Conservation (phyloP, 2,113 vertebrate genomes). For the Tringa solitaria region DNA sequence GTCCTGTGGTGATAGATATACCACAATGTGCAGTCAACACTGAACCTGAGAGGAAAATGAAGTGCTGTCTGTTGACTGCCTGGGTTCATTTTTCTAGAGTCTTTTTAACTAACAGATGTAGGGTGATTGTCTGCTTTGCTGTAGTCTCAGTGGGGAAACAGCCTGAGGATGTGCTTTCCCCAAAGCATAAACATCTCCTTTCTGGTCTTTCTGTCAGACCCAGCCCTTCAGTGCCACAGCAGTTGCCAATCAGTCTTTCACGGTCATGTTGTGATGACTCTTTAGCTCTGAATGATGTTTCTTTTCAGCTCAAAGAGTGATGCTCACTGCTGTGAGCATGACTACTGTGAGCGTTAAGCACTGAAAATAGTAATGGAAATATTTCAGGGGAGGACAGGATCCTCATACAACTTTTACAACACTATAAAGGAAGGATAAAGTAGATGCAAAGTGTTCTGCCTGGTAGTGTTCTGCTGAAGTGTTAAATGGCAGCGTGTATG, state of each 20-base stretch:
- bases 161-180: neutral
- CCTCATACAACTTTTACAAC: neutral
- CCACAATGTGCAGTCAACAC: rapidly evolving
- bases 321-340: neutral
- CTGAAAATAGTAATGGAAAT: neutral
- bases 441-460: neutral
- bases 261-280: neutral
- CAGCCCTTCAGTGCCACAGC: neutral
- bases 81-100: neutral
- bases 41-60: neutral
- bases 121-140: neutral
- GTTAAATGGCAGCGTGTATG: neutral
- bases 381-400: neutral
- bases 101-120: neutral
- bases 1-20: neutral
- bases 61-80: neutral
- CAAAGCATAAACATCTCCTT: neutral
- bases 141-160: neutral
- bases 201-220: neutral
- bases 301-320: neutral
- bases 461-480: neutral
- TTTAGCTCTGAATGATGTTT: neutral
- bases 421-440: neutral
- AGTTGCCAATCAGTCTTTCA: neutral
- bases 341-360: neutral